Conservation (phyloP, 2,888 invertebrate genomes). For the Eupithecia inturbata region DNA sequence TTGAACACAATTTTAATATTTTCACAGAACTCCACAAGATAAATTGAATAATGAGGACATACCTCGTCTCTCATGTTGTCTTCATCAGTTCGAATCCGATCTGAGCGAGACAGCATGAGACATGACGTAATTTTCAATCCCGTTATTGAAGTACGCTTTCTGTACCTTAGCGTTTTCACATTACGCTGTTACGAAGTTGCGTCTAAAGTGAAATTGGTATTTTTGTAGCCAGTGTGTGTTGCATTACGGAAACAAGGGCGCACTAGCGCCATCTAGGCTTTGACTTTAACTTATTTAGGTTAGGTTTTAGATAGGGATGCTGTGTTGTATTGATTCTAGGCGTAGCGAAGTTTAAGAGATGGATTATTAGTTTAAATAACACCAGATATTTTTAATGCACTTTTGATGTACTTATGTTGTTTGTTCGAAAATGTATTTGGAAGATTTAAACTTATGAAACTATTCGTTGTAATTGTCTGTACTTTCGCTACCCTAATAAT, state of each 20-base stretch:
- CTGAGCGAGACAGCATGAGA: background rate
- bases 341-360: background rate
- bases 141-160: background rate
- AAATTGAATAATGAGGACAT: background rate
- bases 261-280: conserved; percentile 53
- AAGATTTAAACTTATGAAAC: background rate
- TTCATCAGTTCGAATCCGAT: too few species aligned
- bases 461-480: background rate
- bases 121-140: background rate
- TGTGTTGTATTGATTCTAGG: conserved; percentile 12
- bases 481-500: conserved; percentile 14
- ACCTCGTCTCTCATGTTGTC: too few species aligned
- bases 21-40: background rate
- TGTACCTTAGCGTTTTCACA: background rate
- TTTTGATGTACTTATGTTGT: background rate
- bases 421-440: background rate
- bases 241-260: conserved; percentile 65
- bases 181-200: conserved; percentile 10
- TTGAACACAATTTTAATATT: background rate
- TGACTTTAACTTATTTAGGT: conserved; percentile 67
- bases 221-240: conserved; percentile 52
- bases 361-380: background rate
- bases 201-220: conserved; percentile 41
- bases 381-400: background rate
- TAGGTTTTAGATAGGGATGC: conserved; percentile 58